phyloP scores from a whole-genome alignment of 2,113 vertebrate genomes.

The Variabilichromis moorii region DNA sequence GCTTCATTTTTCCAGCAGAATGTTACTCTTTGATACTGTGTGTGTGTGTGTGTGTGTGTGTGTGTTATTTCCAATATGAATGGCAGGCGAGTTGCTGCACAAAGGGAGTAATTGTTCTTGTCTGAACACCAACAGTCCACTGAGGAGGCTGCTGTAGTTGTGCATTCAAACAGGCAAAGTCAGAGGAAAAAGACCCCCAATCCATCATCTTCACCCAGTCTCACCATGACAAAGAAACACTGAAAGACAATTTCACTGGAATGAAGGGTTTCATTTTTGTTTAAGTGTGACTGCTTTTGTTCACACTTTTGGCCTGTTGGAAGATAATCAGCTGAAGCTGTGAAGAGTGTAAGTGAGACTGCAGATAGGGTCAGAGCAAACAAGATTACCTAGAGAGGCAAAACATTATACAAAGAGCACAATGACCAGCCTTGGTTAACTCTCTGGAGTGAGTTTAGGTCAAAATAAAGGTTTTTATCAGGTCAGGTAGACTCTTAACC shows the following conservation, averaged over 20 bases:
- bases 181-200: background rate
- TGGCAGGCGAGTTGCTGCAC: constrained; percentile 43
- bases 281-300: background rate
- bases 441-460: background rate
- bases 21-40: constrained; percentile 21
- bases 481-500: background rate
- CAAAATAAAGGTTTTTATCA: background rate
- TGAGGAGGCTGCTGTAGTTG: background rate
- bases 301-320: background rate
- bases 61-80: constrained; percentile 28
- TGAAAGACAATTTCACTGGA: background rate
- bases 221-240: background rate
- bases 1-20: constrained; percentile 25
- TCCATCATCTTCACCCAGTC: constrained; percentile 17
- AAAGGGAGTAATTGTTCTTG: constrained; percentile 61
- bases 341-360: background rate
- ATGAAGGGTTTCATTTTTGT: background rate
- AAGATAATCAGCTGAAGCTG: background rate
- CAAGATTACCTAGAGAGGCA: background rate
- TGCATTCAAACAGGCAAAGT: constrained; percentile 12
- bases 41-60: background rate
- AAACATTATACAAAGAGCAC: background rate
- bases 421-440: background rate
- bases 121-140: constrained; percentile 31
- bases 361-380: background rate